Conservation (phyloP, 2,888 invertebrate species). For the Brenthis hecate region DNA sequence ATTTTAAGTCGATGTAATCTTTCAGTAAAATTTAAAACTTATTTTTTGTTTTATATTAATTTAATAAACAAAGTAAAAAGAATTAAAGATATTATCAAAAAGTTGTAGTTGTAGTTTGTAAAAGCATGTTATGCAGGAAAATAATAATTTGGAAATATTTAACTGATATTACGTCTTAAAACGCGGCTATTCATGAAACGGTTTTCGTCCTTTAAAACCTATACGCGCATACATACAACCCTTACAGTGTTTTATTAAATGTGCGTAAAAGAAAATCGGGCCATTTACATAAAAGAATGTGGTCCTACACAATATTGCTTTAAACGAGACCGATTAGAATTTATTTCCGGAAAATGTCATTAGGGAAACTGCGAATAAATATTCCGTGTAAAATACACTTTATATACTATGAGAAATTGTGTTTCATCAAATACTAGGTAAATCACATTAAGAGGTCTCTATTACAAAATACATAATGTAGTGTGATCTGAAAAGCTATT, state of each 20-base stretch:
- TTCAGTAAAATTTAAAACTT: no score
- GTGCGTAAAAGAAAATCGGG: constrained; percentile 22
- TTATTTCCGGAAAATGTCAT: constrained; percentile 53
- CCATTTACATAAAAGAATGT: constrained; percentile 49
- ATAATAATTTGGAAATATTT: no score
- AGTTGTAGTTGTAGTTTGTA: no score
- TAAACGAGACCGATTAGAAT: constrained; percentile 52
- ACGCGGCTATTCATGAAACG: background rate
- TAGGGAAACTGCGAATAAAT: constrained; percentile 46
- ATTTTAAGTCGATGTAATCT: no score
- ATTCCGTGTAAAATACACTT: constrained; percentile 27
- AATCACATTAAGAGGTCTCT: no score
- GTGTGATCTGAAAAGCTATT: no score
- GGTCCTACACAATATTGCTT: constrained; percentile 55
- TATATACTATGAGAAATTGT: constrained; percentile 8
- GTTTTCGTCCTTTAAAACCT: background rate
- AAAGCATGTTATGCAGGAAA: no score
- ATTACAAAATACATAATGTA: no score
- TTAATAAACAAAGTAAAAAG: no score
- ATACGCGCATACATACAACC: background rate
- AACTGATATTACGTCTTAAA: background rate
- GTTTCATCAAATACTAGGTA: background rate
- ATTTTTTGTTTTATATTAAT: no score
- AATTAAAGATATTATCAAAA: no score
- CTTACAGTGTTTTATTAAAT: constrained; percentile 16